Conservation (phyloP, 2,113 vertebrate species). For the Leucosticte australis region DNA sequence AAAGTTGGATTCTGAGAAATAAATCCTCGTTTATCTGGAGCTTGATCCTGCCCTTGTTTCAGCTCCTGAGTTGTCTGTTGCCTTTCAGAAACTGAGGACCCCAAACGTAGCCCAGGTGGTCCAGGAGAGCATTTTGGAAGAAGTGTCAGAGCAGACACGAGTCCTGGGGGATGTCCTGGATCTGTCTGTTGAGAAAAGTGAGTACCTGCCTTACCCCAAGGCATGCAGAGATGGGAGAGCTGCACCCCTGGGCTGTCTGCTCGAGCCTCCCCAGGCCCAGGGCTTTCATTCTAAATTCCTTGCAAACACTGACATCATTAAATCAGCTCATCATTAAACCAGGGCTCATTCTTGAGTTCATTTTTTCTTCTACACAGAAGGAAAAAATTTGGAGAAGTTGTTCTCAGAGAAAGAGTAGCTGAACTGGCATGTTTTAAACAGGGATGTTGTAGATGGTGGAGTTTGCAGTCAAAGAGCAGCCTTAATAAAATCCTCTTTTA, state of each 20-base stretch:
- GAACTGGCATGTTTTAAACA: neutral
- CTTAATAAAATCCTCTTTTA: neutral
- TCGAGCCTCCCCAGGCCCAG: neutral
- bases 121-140: conserved; percentile 71
- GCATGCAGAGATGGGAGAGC: neutral
- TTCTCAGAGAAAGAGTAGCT: neutral
- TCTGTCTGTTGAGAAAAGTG: conserved; percentile 74
- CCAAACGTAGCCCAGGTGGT: conserved; percentile 62
- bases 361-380: neutral
- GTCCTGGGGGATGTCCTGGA: conserved; percentile 71
- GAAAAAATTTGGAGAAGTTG: neutral
- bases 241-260: neutral
- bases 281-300: neutral
- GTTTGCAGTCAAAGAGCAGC: neutral
- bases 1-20: neutral
- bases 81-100: conserved; percentile 73
- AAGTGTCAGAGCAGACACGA: conserved; percentile 61
- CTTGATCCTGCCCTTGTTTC: neutral
- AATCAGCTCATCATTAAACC: neutral
- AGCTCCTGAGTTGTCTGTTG: neutral
- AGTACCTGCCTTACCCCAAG: conserved; percentile 5
- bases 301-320: neutral
- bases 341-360: neutral
- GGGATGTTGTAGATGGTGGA: neutral
- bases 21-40: neutral